Percentiles rank a stretch among this genome's conserved stretches.
phyloP scores from a whole-genome alignment of 2,797 vertebrate genomes.

The Heterohyrax brucei region DNA sequence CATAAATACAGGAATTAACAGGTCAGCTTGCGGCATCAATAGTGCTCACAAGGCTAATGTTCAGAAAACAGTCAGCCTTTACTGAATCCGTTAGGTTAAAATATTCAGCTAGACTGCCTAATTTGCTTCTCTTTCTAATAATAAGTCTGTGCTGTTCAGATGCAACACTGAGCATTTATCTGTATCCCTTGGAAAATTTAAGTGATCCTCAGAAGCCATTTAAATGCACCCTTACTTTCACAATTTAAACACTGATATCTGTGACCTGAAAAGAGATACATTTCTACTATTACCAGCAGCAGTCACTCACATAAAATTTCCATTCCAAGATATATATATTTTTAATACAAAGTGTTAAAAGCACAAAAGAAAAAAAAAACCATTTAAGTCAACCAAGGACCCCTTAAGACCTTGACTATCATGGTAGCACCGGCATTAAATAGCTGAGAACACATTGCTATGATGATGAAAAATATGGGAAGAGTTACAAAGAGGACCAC shows the following conservation, averaged over 20 bases:
- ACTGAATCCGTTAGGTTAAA: conserved; percentile 10
- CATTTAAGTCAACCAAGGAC: conserved; percentile 77
- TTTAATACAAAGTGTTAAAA: conserved; percentile 55
- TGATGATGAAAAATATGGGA: conserved; percentile 74
- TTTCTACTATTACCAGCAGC: background rate
- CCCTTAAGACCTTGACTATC: conserved; percentile 76
- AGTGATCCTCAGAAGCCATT: conserved; percentile 29
- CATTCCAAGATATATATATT: conserved; percentile 34
- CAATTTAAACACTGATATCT: conserved; percentile 19
- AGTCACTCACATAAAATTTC: background rate
- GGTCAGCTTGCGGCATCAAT: background rate
- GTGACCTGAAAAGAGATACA: conserved; percentile 6
- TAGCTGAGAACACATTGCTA: conserved; percentile 39
- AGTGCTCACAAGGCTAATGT: conserved; percentile 25
- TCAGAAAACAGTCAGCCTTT: background rate
- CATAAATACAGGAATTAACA: conserved; percentile 11
- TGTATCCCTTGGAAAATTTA: background rate
- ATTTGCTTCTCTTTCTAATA: background rate
- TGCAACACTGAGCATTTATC: background rate
- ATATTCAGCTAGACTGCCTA: background rate
- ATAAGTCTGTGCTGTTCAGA: background rate
- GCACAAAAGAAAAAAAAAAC: background rate
- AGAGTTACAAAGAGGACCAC: conserved; percentile 71
- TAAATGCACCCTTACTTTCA: background rate
- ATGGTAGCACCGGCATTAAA: conserved; percentile 58